A percentile compares a stretch with the other conserved stretches of the same genome.
phyloP scores from a whole-genome alignment of 2,113 vertebrate species.

The Gambusia affinis region DNA sequence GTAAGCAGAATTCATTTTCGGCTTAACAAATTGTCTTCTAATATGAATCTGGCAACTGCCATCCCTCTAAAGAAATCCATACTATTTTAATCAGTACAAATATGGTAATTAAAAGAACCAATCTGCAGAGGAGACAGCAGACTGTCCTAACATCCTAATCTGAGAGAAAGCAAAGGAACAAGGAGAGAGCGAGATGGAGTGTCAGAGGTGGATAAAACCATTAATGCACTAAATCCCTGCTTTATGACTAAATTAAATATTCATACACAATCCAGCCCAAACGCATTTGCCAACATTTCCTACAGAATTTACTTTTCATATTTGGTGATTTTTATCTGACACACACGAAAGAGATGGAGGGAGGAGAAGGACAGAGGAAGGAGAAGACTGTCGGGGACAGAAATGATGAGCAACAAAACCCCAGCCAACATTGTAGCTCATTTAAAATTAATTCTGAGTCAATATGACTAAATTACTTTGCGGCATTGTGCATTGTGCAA shows the following conservation, averaged over 20 bases:
- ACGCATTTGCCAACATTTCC: slow-evolving; percentile 79
- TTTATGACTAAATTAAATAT: slow-evolving; percentile 82
- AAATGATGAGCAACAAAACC: slow-evolving; percentile 46
- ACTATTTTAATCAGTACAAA: slow-evolving; percentile 67
- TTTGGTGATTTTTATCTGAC: slow-evolving; percentile 78
- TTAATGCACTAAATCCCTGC: slow-evolving; percentile 75
- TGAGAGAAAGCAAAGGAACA: not conserved
- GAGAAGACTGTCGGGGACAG: not conserved
- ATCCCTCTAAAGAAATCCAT: slow-evolving; percentile 42
- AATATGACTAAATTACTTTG: slow-evolving; percentile 73
- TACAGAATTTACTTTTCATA: slow-evolving; percentile 80
- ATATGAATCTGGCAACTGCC: slow-evolving; percentile 48
- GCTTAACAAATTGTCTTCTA: slow-evolving; percentile 48
- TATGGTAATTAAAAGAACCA: slow-evolving; percentile 73
- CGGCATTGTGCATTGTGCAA: slow-evolving; percentile 28
- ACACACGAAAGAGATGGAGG: slow-evolving; percentile 1
- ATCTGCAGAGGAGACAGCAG: slow-evolving; percentile 54
- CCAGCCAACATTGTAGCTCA: slow-evolving; percentile 71
- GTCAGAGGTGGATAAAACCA: slow-evolving; percentile 60
- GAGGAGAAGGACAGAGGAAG: slow-evolving; percentile 9
- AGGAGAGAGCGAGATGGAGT: slow-evolving; percentile 42
- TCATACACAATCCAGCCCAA: slow-evolving; percentile 78
- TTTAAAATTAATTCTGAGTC: slow-evolving; percentile 78
- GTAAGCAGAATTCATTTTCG: not conserved
- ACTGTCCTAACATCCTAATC: slow-evolving; percentile 45